phyloP scores from a whole-genome alignment of 1,140 invertebrate genomes.

The Theocolax elegans region DNA sequence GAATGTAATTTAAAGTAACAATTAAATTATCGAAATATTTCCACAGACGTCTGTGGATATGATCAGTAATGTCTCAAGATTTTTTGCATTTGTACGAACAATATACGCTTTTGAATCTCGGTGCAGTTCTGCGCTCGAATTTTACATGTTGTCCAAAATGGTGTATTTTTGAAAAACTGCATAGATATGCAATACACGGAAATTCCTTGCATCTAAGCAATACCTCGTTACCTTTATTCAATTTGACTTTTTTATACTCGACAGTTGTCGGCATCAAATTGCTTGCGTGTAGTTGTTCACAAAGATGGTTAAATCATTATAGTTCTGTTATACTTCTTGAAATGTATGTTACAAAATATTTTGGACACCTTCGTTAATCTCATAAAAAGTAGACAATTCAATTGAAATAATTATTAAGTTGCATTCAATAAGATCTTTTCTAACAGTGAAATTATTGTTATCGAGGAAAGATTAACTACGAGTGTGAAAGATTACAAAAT shows the following conservation, averaged over 20 bases:
- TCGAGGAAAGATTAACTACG: no score
- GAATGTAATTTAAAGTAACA: neutral
- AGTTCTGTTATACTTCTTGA: no score
- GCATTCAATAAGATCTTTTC: no score
- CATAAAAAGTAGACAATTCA: no score
- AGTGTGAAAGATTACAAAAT: no score
- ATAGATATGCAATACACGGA: neutral
- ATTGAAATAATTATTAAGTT: no score
- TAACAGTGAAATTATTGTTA: no score
- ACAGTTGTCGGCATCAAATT: neutral
- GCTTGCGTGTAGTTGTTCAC: neutral
- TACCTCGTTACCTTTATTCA: neutral
- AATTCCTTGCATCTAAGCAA: neutral
- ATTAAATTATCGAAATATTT: neutral
- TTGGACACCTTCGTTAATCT: no score
- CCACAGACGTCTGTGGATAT: neutral
- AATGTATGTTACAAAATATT: no score
- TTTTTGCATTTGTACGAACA: conserved; percentile 48
- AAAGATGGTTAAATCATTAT: neutral
- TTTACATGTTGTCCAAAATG: conserved; percentile 67
- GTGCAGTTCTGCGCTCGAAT: conserved; percentile 71
- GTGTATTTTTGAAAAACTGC: neutral
- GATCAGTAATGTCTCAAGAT: neutral
- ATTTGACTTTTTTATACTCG: neutral
- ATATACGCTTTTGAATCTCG: conserved; percentile 70